These are phyloP conservation scores for Brachionus sp. DNA, from an alignment of 1,140 invertebrate genomes.

Conservation along the genomic window DNA sequence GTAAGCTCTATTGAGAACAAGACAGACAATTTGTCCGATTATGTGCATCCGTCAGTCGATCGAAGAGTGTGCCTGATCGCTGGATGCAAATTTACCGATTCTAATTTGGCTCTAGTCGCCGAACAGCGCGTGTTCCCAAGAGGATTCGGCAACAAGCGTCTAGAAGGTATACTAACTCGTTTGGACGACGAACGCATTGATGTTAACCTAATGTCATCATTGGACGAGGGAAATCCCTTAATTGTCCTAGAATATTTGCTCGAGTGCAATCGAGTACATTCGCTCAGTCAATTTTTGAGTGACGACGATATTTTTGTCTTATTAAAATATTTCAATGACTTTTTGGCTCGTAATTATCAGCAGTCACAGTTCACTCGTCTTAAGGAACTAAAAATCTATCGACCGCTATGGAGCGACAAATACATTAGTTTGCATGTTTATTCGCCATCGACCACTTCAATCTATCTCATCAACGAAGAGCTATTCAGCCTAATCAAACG, in stretches of 20 bases:
- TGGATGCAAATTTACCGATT: conserved; percentile 3
- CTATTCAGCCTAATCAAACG: conserved; percentile 1
- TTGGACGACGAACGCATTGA: conserved; percentile 41
- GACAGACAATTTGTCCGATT: background rate
- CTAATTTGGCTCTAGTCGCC: background rate
- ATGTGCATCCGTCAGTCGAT: conserved; percentile 24
- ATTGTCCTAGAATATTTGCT: conserved; percentile 33
- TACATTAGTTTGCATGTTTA: background rate
- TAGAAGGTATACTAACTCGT: conserved; percentile 11
- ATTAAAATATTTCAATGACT: conserved; percentile 44
- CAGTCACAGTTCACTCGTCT: background rate
- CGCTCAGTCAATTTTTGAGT: conserved; percentile 14
- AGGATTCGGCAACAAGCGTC: conserved; percentile 23
- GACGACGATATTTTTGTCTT: conserved; percentile 39
- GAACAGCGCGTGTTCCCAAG: conserved; percentile 8
- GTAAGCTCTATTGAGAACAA: background rate
- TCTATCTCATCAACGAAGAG: conserved; percentile 36
- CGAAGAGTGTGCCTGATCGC: conserved; percentile 18
- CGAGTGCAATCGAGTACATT: background rate
- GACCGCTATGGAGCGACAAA: background rate
- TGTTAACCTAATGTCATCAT: background rate
- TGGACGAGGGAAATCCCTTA: conserved; percentile 26
- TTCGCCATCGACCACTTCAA: background rate
- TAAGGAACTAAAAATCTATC: conserved; percentile 18
- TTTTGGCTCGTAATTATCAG: conserved; percentile 3